Evolutionary conservation across 2,888 invertebrate species (phyloP), one percentile per base, ranked within the genome.

Genomic region (Psococerastis gibbosa): DNA sequence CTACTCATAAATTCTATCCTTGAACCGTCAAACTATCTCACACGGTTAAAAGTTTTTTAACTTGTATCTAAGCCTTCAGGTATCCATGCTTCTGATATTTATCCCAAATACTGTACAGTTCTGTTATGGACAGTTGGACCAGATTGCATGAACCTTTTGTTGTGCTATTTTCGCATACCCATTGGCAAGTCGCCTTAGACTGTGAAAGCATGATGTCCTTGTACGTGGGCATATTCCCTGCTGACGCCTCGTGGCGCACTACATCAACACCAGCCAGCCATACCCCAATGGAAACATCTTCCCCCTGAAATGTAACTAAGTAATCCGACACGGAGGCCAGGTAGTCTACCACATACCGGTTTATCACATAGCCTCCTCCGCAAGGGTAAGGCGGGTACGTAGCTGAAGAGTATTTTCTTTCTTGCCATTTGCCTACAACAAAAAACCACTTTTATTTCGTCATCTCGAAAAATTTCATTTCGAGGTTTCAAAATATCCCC

Each of bases 331-430:
- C 20, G 5, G 17, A 3, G 4, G 18, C 38, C 17, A 38, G 17
- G 20, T 38, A 20, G 5, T 18, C 32, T 3, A 51, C 50, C 9
- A 47, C 8, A 13, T 45, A 45, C 11, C 38, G 34, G 31, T 45
- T 48, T 2, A 52, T 42, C 6, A 50, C 48, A 47, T 52, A 52
- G 2, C 48, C 52, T 8, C 50, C 48, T 16, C 52, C 52, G 46
- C 52, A 51, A 5, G 52, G 51, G 31, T 51, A 52, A 3, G 52
- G 51, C 3, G 52, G 52, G 35, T 52, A 52, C 5, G 48, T 48
- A 9, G 42, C 20, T 1, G 52, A 48, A 8, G 43, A 42, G 33
- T 50, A 51, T 6, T 31, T 22, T 15, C 43, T 46, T 35, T 52
- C 52, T 17, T 48, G 41, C 52, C 52, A 52, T 31, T 51, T 52